These are phyloP conservation scores for Ctenopoma kingsleyae DNA, from an alignment of 2,797 vertebrate genomes.

Conservation along the genomic window DNA sequence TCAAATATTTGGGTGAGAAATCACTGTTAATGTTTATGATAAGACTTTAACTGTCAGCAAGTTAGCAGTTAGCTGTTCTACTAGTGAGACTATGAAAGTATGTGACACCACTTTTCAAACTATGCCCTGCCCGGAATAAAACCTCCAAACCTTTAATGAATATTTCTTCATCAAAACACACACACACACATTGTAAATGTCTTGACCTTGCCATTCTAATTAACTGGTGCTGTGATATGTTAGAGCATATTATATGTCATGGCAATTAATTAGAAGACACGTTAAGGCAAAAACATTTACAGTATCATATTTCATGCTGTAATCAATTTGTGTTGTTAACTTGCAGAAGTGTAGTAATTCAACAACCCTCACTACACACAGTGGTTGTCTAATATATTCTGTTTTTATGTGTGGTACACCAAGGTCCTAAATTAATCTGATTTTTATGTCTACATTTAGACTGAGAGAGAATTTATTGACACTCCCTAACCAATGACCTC, in stretches of 20 bases:
- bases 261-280: conserved; percentile 33
- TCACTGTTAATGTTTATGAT: background rate
- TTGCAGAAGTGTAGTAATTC: conserved; percentile 2
- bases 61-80: too few relatives aligned
- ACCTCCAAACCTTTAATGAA: conserved; percentile 3
- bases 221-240: conserved; percentile 40
- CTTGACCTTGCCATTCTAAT: conserved; percentile 24
- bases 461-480: conserved; percentile 20
- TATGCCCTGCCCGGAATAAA: too few relatives aligned
- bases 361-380: background rate
- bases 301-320: conserved; percentile 22
- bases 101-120: too few relatives aligned
- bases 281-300: conserved; percentile 31
- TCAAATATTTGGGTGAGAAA: too few relatives aligned
- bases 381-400: background rate
- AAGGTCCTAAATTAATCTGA: conserved; percentile 22
- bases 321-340: conserved; percentile 18
- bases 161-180: conserved; percentile 9
- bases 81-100: too few relatives aligned
- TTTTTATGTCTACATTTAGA: conserved; percentile 27
- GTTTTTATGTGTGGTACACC: background rate
- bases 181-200: conserved; percentile 6
- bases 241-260: conserved; percentile 21
- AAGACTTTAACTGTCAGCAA: too few relatives aligned
- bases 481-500: conserved; percentile 23